Evolutionary conservation across 2,797 vertebrate genomes (phyloP), one percentile per base, ranked within the genome.

Genomic region (Carcharodon carcharias): DNA sequence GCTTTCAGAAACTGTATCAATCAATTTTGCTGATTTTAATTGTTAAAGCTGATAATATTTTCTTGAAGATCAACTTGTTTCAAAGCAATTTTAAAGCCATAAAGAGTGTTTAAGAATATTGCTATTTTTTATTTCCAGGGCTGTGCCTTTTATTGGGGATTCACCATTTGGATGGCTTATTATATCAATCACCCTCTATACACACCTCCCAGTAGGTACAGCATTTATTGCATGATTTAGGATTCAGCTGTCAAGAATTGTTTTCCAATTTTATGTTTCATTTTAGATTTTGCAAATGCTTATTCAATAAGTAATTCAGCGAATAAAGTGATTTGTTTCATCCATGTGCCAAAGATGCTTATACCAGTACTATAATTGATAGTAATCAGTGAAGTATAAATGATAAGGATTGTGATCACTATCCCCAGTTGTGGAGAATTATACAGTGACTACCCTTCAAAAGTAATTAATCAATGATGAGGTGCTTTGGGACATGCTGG

Each of bases 71-170:
- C 40, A 77, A 56, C 16, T 56, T 77, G 18, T 58, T 77, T 95
- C 31, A 56, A 77, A 21, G 50, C 96, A 96, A 96, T 96, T 96
- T 96, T 96, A 96, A 96, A 96, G 96, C 73, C 54, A 96, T 61
- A 91, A 69, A 54, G 63, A 61, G 96, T 92, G 87, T 96, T 96
- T 92, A 82, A 95, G 56, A 77, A 96, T 94, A 97, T 97, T 96
- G 96, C 12, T 97, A 69, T 96, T 0, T 97, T 85, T 97, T 96
- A 73, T 1, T 97, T 97, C 0, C 96, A 98, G 98, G 97, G 97
- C 35, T 98, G 98, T 97, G 97, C 96, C 96, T 98, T 98, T 97
- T 98, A 98, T 96, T 98, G 98, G 98, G 98, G 98, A 96, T 98
- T 98, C 96, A 98, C 98, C 5, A 97, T 97, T 88, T 98, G 97